Conservation (phyloP, 2,797 vertebrate genomes). For the Rhyacichthys aspro region DNA sequence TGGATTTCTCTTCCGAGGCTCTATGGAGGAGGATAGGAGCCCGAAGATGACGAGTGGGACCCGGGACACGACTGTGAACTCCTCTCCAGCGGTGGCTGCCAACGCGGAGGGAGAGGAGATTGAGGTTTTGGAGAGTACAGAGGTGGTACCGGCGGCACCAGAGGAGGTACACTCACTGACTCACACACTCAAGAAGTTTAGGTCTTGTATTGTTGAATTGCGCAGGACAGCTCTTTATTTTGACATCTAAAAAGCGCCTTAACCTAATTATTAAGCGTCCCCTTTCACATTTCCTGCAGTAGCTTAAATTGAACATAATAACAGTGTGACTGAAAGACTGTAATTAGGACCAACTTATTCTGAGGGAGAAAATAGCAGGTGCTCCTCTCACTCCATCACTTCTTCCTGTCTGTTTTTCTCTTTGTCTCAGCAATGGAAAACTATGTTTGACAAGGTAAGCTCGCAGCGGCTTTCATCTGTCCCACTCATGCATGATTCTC, state of each 20-base stretch:
- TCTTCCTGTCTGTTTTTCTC: conserved; percentile 34
- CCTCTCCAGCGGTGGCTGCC: conserved; percentile 90
- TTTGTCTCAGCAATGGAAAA: conserved; percentile 91
- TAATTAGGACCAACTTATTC: conserved; percentile 19
- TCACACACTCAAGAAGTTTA: background rate
- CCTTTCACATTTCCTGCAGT: conserved; percentile 3
- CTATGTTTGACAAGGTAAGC: conserved; percentile 96
- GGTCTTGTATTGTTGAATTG: background rate
- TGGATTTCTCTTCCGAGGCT: conserved; percentile 47
- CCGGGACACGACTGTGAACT: conserved; percentile 77
- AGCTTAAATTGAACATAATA: conserved; percentile 36
- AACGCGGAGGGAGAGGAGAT: conserved; percentile 92
- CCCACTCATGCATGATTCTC: conserved; percentile 36
- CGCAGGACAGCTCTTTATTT: background rate
- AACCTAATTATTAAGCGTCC: too few species aligned
- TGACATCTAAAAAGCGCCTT: background rate
- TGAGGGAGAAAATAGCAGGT: conserved; percentile 45
- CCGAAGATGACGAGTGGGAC: conserved; percentile 78
- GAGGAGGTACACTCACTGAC: conserved; percentile 78
- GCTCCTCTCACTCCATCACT: conserved; percentile 13
- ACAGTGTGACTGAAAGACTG: conserved; percentile 14
- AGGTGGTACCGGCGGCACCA: conserved; percentile 76
- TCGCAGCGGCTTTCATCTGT: conserved; percentile 13
- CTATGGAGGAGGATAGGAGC: conserved; percentile 64
- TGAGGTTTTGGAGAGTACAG: conserved; percentile 90